These are phyloP conservation scores for Doryteuthis pealeii DNA, from an alignment of 1,140 invertebrate species.

Conservation along the genomic window DNA sequence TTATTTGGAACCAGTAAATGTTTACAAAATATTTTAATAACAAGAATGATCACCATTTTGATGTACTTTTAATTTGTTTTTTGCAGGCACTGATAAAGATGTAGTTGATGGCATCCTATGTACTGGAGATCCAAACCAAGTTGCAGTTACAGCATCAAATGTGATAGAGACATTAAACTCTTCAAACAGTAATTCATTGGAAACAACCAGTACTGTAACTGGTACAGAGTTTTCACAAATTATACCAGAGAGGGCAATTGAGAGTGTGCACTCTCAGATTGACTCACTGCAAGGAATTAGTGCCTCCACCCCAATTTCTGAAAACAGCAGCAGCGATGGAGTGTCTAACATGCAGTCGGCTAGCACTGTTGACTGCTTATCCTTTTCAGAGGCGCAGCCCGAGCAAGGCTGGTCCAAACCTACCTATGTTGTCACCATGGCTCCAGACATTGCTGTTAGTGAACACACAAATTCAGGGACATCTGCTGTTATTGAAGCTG, in stretches of 20 bases:
- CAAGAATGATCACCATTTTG: too few relatives aligned
- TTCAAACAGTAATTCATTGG: neutral
- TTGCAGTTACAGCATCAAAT: neutral
- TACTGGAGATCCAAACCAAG: neutral
- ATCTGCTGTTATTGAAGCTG: neutral
- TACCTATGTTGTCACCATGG: neutral
- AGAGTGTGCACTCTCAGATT: neutral
- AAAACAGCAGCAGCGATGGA: neutral
- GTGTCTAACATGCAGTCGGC: neutral
- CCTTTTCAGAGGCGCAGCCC: neutral
- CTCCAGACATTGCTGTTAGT: neutral
- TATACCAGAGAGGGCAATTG: neutral
- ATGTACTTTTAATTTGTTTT: too few relatives aligned
- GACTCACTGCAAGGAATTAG: neutral
- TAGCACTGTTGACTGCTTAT: neutral
- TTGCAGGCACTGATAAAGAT: slow-evolving; percentile 13
- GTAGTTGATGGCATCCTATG: neutral
- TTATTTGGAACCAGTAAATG: too few relatives aligned
- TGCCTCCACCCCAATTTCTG: neutral
- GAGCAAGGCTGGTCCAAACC: neutral
- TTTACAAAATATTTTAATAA: too few relatives aligned
- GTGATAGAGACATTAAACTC: neutral
- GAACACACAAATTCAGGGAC: neutral
- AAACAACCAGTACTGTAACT: neutral
- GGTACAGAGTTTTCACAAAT: neutral